Conservation (phyloP, 2,888 invertebrate species). For the Leucoma salicis region DNA sequence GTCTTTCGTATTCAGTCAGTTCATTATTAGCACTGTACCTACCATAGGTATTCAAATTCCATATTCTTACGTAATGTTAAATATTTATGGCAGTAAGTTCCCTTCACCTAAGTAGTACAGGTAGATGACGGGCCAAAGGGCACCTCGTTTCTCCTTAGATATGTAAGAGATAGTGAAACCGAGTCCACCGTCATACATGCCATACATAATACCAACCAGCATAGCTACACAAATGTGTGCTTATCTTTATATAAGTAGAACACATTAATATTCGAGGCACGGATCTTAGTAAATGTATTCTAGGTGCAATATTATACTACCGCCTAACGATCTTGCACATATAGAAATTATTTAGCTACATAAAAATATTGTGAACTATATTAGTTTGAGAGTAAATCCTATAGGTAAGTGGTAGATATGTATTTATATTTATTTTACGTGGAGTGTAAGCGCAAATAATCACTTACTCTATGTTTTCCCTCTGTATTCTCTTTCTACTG, state of each 20-base stretch:
- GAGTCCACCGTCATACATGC: slow-evolving; percentile 12
- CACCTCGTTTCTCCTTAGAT: slow-evolving; percentile 14
- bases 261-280: slow-evolving; percentile 20
- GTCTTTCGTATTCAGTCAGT: too few relatives aligned
- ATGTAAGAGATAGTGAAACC: slow-evolving; percentile 11
- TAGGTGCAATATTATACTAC: too few relatives aligned
- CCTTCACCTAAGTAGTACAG: slow-evolving; percentile 1
- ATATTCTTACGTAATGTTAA: slow-evolving; percentile 3
- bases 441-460: too few relatives aligned
- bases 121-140: slow-evolving; percentile 15
- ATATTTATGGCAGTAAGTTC: slow-evolving; percentile 1
- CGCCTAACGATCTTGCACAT: too few relatives aligned
- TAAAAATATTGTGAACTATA: too few relatives aligned
- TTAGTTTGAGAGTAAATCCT: too few relatives aligned
- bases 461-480: too few relatives aligned
- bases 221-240: neutral
- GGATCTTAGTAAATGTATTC: slow-evolving; percentile 14
- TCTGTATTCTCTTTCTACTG: too few relatives aligned
- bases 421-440: too few relatives aligned
- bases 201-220: slow-evolving; percentile 9
- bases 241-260: slow-evolving; percentile 1
- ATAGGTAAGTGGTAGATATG: too few relatives aligned
- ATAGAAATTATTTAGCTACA: too few relatives aligned
- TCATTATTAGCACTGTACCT: too few relatives aligned
- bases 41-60: neutral